These are phyloP conservation scores for Meteorus cinctellus DNA, from an alignment of 2,888 invertebrate genomes.

Conservation along the genomic window DNA sequence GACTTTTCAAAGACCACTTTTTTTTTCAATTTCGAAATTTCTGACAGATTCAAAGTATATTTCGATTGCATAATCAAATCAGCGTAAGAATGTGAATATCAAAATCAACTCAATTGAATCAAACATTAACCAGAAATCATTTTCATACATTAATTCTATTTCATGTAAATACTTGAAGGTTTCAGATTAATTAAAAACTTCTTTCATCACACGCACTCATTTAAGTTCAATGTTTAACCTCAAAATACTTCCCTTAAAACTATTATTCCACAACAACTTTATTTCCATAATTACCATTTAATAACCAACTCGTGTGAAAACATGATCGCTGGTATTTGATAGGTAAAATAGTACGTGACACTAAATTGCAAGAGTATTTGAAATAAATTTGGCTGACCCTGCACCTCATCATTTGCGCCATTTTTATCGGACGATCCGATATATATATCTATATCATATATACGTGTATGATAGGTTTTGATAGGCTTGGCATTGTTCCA, in stretches of 20 bases:
- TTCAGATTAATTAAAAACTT: no score
- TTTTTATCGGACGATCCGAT: conserved; percentile 52
- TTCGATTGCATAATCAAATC: conserved; percentile 48
- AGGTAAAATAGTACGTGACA: conserved; percentile 60
- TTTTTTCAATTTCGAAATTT: background rate
- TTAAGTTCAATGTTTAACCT: conserved; percentile 57
- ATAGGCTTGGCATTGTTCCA: conserved; percentile 42
- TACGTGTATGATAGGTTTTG: background rate
- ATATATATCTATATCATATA: no score
- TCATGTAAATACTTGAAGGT: background rate
- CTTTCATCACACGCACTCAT: background rate
- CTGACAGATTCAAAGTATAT: conserved; percentile 19
- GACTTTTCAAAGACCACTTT: no score
- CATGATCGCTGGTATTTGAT: conserved; percentile 65
- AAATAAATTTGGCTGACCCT: conserved; percentile 60
- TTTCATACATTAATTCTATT: background rate
- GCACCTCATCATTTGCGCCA: conserved; percentile 67
- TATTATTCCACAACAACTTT: background rate
- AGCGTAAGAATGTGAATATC: background rate
- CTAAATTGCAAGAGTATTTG: conserved; percentile 56
- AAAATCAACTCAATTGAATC: background rate
- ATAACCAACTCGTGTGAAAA: conserved; percentile 67
- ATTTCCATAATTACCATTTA: conserved; percentile 61
- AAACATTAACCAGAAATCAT: background rate
- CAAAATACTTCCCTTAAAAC: conserved; percentile 32